Conservation (phyloP, 2,888 invertebrate species). For the Theodoxus fluviatilis region DNA sequence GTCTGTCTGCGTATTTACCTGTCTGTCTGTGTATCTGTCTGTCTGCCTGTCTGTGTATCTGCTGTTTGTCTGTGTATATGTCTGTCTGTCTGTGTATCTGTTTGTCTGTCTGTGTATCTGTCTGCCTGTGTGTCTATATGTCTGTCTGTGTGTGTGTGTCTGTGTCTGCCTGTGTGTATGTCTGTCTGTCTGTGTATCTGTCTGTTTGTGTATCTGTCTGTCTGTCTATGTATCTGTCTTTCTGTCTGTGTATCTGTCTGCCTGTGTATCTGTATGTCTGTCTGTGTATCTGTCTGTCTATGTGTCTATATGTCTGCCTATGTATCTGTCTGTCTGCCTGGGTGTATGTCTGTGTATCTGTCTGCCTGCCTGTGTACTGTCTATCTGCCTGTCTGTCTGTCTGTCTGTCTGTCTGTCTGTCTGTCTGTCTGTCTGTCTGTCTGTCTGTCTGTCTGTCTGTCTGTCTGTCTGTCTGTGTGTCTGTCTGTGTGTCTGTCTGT, state of each 20-base stretch:
- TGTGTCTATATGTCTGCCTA: no score
- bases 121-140: background rate
- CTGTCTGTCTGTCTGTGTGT: slow-evolving; percentile 10
- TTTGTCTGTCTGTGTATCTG: background rate
- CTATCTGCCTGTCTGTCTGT: slow-evolving; percentile 10
- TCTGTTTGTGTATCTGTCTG: no score
- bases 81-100: background rate
- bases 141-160: background rate
- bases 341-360: background rate
- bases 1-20: no score
- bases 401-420: background rate
- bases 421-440: no score
- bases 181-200: no score
- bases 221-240: no score
- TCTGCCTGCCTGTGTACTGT: background rate
- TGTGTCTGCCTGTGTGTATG: background rate
- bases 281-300: no score
- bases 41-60: slow-evolving; percentile 7
- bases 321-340: background rate
- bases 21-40: no score
- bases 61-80: background rate
- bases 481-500: background rate
- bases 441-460: no score
- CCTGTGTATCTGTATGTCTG: no score
- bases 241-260: no score